phyloP scores from a whole-genome alignment of 2,888 invertebrate genomes.

The Callosobruchus maculatus region DNA sequence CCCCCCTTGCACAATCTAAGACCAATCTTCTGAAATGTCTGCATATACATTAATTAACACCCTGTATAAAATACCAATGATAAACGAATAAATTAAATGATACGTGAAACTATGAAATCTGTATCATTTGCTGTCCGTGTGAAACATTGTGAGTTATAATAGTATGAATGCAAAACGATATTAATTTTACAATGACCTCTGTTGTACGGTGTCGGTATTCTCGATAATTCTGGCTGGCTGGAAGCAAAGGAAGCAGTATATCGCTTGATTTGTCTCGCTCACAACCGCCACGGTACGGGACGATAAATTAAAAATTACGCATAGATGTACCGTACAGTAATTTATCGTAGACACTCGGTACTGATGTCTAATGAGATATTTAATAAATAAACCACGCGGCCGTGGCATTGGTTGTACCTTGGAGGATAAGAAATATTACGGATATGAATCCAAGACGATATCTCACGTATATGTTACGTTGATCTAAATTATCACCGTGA shows the following conservation, averaged over 20 bases:
- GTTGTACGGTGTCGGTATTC: too few relatives aligned
- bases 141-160: too few relatives aligned
- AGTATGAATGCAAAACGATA: too few relatives aligned
- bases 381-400: constrained; percentile 23
- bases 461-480: constrained; percentile 4
- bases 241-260: not conserved
- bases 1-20: too few relatives aligned
- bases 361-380: constrained; percentile 24
- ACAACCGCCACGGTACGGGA: not conserved
- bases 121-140: too few relatives aligned
- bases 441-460: not conserved
- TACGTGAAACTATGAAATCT: too few relatives aligned
- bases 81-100: too few relatives aligned
- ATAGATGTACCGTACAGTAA: constrained; percentile 19
- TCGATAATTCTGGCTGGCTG: too few relatives aligned
- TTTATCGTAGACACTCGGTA: constrained; percentile 17
- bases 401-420: not conserved
- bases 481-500: constrained; percentile 32
- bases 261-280: not conserved
- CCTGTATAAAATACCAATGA: too few relatives aligned
- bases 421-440: constrained; percentile 16
- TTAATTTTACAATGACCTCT: too few relatives aligned
- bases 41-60: too few relatives aligned
- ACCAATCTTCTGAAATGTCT: too few relatives aligned
- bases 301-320: constrained; percentile 23